These are phyloP conservation scores for Ispidina lecontei DNA, from an alignment of 2,797 vertebrate species.

Conservation along the genomic window DNA sequence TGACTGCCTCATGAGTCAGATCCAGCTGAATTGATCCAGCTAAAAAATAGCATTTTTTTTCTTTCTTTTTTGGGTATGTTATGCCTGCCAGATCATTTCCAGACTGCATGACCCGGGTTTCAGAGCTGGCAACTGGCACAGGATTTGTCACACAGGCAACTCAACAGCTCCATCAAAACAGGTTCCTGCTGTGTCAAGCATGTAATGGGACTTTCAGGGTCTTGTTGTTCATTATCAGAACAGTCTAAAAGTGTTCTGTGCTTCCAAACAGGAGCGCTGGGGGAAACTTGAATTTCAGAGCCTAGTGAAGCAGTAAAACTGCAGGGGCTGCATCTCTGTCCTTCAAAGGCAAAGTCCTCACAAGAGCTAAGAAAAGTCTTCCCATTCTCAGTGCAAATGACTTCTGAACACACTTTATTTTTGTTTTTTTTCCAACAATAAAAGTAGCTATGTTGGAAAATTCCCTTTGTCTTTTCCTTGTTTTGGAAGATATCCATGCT, in stretches of 20 bases:
- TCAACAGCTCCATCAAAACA: neutral
- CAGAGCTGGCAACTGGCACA: neutral
- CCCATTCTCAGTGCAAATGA: neutral
- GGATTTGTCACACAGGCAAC: neutral
- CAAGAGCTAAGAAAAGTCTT: neutral
- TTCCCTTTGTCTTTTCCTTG: neutral
- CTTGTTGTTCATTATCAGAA: neutral
- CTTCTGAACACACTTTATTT: neutral
- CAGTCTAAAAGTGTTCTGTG: neutral
- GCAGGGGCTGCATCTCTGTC: neutral
- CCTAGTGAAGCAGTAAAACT: neutral
- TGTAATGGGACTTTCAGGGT: neutral
- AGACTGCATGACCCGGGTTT: constrained; percentile 2
- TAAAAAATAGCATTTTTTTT: neutral
- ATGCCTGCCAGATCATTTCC: neutral
- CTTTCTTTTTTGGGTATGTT: neutral
- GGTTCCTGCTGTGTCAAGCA: neutral
- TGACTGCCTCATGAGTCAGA: constrained; percentile 16
- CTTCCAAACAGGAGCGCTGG: neutral
- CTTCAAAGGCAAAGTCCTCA: neutral
- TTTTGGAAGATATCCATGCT: neutral
- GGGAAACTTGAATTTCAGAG: neutral
- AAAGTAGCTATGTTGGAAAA: neutral
- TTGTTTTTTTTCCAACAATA: neutral
- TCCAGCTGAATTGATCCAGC: neutral